Base-by-base conservation (phyloP, 1,140 invertebrate species). In the Ooceraea biroi region DNA sequence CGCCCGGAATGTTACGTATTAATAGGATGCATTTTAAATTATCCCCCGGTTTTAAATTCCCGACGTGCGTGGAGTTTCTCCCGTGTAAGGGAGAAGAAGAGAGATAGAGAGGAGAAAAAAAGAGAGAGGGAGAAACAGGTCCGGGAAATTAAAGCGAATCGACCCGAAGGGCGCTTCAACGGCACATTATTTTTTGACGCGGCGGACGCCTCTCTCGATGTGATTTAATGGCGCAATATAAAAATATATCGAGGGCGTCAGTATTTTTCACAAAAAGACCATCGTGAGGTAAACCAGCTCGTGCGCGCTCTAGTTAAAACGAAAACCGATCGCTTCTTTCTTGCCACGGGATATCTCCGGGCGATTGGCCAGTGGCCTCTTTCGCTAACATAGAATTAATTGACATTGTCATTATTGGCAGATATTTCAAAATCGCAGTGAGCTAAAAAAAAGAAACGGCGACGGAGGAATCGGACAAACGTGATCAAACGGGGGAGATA, bases 21-120 rank as follows among this genome's bases (percentile, higher is more conserved):
- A 80, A 80, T 80, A 11, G 76, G 50, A 22, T 78, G 76, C 76
- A 78, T 71, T 80, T 80, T 80, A 69, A 71, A 71, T 80, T 80
- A 71, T 69, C 63, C 48, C n/a, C 36, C 36, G 36, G 36, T 7
- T 36, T 36, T 2, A 7, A 36, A 3, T 36, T 36, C 36, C 19
- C 11, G 71, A 60, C 22, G 41, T 55, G 17, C 22, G 14, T 25
- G 46, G 17, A 17, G 11, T 7, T 4, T 44, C 8, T 44, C 7
- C 5, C 12, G 44, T 17, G n/a, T 7, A 41, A n/a, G 11, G 46
- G 44, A n/a, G 4, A 11, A 7, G 7, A 7, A 7, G 2, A 36
- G 36, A 7, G 36, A 36, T 7, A 7, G 7, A 7, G 7, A n/a
- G n/a, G n/a, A 36, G 36, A 36, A 7, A 36, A 7, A 36, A 7